Conservation (phyloP, 1,140 invertebrate genomes). For the Drosophila saltans region DNA sequence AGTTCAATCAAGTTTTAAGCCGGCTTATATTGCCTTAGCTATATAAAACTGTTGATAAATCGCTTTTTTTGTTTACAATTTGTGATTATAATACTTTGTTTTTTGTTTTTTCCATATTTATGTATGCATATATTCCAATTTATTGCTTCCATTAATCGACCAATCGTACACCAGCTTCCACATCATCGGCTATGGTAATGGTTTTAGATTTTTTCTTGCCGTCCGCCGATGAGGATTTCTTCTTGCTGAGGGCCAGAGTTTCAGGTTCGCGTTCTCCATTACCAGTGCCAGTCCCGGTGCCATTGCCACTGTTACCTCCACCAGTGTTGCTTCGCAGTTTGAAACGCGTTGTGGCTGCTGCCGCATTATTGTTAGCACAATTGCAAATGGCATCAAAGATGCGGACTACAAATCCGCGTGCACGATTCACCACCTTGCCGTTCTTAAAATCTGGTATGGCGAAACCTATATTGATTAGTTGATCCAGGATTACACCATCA, state of each 20-base stretch:
- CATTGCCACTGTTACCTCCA: conserved; percentile 34
- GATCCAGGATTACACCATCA: conserved; percentile 34
- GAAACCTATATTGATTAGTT: conserved; percentile 77
- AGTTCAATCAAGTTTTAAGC: not conserved
- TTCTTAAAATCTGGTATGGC: conserved; percentile 84
- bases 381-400: conserved; percentile 86
- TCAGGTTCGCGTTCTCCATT: conserved; percentile 62
- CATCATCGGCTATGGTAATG: conserved; percentile 70
- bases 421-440: conserved; percentile 85
- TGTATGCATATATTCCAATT: not conserved
- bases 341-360: conserved; percentile 82
- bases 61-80: not conserved
- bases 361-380: conserved; percentile 85
- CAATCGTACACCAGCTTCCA: conserved; percentile 66
- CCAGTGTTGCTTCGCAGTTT: conserved; percentile 71
- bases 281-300: conserved; percentile 15
- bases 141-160: conserved; percentile 50
- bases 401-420: conserved; percentile 85
- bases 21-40: too few species aligned
- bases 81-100: conserved; percentile 51
- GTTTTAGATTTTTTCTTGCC: conserved; percentile 65
- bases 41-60: not conserved
- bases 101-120: not conserved
- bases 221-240: conserved; percentile 56
- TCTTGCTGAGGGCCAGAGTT: conserved; percentile 62